phyloP scores from a whole-genome alignment of 2,113 vertebrate genomes.

The Alaudala cheleensis region DNA sequence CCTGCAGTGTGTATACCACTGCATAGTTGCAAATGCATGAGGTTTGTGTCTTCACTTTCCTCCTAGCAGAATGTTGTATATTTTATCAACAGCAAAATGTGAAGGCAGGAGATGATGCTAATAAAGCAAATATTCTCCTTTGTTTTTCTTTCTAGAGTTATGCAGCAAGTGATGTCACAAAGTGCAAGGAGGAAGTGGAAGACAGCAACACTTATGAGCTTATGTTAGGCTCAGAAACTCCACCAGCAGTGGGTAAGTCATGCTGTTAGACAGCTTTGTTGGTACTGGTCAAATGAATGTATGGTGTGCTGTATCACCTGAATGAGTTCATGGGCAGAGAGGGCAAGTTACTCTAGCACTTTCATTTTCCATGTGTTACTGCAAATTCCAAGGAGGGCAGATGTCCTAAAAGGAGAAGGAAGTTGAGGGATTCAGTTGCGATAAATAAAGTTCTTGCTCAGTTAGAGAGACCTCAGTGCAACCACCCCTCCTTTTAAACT shows the following conservation, averaged over 20 bases:
- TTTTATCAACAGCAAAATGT: background rate
- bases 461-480: background rate
- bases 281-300: background rate
- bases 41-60: background rate
- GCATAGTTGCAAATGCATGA: background rate
- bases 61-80: background rate
- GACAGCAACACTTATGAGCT: background rate
- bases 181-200: background rate
- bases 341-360: background rate
- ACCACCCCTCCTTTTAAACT: background rate
- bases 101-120: background rate
- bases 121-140: background rate
- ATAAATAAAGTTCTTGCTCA: background rate
- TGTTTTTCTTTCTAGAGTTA: constrained; percentile 53
- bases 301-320: background rate
- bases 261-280: background rate
- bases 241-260: constrained; percentile 45
- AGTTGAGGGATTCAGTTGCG: background rate
- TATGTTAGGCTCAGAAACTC: constrained; percentile 4
- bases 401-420: background rate
- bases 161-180: background rate
- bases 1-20: background rate
- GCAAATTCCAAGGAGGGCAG: background rate
- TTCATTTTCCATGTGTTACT: background rate
- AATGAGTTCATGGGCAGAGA: background rate